These are phyloP conservation scores for Macrosteles quadrilineatus DNA, from an alignment of 1,140 invertebrate genomes.

Conservation along the genomic window DNA sequence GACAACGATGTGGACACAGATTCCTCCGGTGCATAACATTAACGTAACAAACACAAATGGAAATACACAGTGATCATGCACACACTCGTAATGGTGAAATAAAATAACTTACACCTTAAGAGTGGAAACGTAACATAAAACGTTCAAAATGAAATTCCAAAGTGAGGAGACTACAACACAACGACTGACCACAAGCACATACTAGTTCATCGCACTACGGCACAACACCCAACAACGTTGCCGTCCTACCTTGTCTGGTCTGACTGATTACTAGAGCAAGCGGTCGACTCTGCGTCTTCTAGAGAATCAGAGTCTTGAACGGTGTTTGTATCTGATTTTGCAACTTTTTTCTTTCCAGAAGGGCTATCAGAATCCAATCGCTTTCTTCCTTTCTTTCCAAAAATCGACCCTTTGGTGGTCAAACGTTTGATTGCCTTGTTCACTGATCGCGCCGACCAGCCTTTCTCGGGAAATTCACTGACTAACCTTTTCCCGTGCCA, in stretches of 20 bases:
- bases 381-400: constrained; percentile 26
- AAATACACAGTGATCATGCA: too few relatives aligned
- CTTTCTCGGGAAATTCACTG: constrained; percentile 28
- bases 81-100: too few relatives aligned
- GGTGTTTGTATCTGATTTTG: background rate
- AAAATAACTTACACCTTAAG: background rate
- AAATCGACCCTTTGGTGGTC: constrained; percentile 24
- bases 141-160: background rate
- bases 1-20: too few relatives aligned
- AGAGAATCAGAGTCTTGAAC: background rate
- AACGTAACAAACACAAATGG: too few relatives aligned
- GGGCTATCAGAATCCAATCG: background rate
- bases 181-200: background rate
- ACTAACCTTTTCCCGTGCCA: constrained; percentile 26
- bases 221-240: background rate
- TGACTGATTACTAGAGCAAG: constrained; percentile 13
- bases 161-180: background rate
- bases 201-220: constrained; percentile 9
- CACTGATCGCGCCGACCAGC: constrained; percentile 20
- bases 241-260: background rate
- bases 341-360: background rate
- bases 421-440: constrained; percentile 28
- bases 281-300: background rate
- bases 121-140: background rate
- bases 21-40: too few relatives aligned